Percentiles rank a stretch among this genome's conserved stretches.
Evolutionary conservation across 2,113 vertebrate genomes (phyloP).

Genomic region (Addax nasomaculatus): DNA sequence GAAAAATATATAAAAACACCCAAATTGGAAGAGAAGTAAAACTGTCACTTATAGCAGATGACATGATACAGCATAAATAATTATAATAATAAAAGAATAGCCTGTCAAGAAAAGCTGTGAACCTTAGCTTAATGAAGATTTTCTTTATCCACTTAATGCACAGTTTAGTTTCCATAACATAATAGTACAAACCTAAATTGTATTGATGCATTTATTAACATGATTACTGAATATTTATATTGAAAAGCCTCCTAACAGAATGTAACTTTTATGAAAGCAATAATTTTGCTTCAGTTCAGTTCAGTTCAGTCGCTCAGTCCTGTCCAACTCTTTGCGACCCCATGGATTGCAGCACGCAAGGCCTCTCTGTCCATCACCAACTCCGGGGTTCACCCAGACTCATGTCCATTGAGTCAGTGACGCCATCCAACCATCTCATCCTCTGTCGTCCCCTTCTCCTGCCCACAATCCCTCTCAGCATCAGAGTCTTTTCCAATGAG

Average conservation of each 20-base stretch:
- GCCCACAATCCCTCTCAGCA: too few relatives aligned
- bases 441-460: too few relatives aligned
- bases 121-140: not conserved
- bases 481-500: too few relatives aligned
- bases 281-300: not conserved
- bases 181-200: not conserved
- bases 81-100: not conserved
- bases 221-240: not conserved
- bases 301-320: too few relatives aligned
- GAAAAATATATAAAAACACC: not conserved
- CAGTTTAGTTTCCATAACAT: not conserved
- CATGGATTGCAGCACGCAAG: too few relatives aligned
- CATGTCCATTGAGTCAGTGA: fast-evolving
- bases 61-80: not conserved
- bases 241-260: not conserved
- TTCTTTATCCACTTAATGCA: not conserved
- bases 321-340: too few relatives aligned
- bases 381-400: too few relatives aligned
- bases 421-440: too few relatives aligned
- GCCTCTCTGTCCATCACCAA: too few relatives aligned
- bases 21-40: not conserved
- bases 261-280: not conserved
- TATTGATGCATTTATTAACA: not conserved
- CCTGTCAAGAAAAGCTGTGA: not conserved
- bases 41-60: not conserved